Evolutionary conservation across 2,797 vertebrate species (phyloP), one percentile per base, ranked within the genome.

Genomic region (Myotis findleyi): DNA sequence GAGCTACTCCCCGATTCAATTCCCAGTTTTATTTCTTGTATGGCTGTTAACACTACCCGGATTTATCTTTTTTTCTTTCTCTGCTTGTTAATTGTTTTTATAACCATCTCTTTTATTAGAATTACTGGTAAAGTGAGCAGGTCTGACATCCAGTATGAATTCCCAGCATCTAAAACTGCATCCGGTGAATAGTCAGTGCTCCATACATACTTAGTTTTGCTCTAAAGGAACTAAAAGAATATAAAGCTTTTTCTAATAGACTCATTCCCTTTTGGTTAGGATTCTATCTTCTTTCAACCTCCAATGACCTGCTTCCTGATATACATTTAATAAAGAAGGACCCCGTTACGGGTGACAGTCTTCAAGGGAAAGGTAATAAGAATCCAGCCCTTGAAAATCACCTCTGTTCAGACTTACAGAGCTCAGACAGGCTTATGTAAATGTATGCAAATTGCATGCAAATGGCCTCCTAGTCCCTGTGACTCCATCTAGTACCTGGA

Each of bases 401-500:
- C 85, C 81, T 75, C 66, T 0, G 1, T 1, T 62, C 36, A 72
- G 73, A 21, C 47, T 90, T 13, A 2, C 5, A 87, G 71, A 96
- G 73, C 53, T 89, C 51, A 51, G 1, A n/a, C 3, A 11, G 4
- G 6, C 47, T 90, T 93, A 92, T 88, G 94, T 27, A 97, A 96
- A 96, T 96, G 4, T 21, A 95, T 76, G 80, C 0, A 4, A 75
- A 97, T 94, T 6, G 25, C 59, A 97, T 90, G 69, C 92, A 97
- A 96, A 97, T 91, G 18, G 6, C 4, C 79, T 41, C 72, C 16
- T 41, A 16, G 41, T 86, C 82, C 75, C 62, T 27, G 27, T 79
- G 59, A 85, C 84, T 95, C 66, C 85, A 92, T 64, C 72, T 73
- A 64, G 75, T 96, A 97, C 93, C 96, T 95, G 93, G 72, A 95